Base-by-base conservation (phyloP, 1,140 invertebrate genomes). In the Diabrotica virgifera region DNA sequence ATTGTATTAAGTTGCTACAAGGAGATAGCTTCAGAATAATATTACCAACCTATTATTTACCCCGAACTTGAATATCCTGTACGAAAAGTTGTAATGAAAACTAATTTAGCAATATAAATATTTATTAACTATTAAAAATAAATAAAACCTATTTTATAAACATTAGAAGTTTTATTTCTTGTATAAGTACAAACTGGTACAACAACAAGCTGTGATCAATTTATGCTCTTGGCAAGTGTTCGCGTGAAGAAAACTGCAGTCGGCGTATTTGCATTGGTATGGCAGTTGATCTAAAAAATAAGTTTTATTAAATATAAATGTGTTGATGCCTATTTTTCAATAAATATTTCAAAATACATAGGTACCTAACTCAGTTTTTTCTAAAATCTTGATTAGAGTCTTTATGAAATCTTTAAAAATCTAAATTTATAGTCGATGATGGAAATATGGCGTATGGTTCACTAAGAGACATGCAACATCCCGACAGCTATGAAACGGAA, bases 201-300 rank as follows among this genome's bases (percentile, higher is more conserved):
- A 91, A 76, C 89, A 91, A 73, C 89, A 91, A 59, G 82, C 83
- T 6, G 86, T 84, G 63, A 91, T 91, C 6, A 91, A 77, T 62
- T 84, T 76, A 70, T 90, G 88, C 72, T 91, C 89, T 51, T 83
- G 76, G 72, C 89, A 91, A 14, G 85, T 85, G 74, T 90, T 91
- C 11, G 89, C 87, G 71, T 90, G 88, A 1, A 91, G 78, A 76
- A 87, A 89, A 67, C 82, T 83, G 74, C 89, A 91, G 74, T 90
- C 86, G 0, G 85, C 83, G 67, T 83, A 86, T 67, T 82, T 80
- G 71, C 89, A 91, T 70, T 87, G 81, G 38, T 81, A 81, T 1
- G 85, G 85, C 50, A 85, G 74, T 38, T 76, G 72, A 73, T 79
- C 77, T 78, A 59, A 57, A 78, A 76, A 36, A 59, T 63, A 56